Conservation (phyloP, 1,140 invertebrate genomes). For the Sesamia nonagrioides region DNA sequence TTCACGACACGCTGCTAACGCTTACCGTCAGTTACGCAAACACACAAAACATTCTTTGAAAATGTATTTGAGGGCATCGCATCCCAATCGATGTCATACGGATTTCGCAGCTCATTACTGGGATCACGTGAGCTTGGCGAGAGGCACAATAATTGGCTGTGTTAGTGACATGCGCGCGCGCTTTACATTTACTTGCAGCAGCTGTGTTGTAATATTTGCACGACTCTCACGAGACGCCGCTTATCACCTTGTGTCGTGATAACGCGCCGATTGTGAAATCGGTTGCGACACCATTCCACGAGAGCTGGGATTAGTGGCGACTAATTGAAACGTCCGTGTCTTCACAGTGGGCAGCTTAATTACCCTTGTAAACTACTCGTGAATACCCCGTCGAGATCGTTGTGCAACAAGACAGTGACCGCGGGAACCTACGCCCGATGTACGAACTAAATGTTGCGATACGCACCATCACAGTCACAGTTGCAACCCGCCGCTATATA, state of each 20-base stretch:
- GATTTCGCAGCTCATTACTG: conserved; percentile 31
- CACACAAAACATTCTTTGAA: conserved; percentile 49
- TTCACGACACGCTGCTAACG: conserved; percentile 57
- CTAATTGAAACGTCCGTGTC: conserved; percentile 64
- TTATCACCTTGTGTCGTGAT: conserved; percentile 51
- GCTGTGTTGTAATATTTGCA: conserved; percentile 53
- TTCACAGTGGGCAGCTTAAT: conserved; percentile 63
- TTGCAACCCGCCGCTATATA: conserved; percentile 7
- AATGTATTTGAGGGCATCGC: conserved; percentile 46
- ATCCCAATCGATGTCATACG: conserved; percentile 33
- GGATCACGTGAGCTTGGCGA: conserved; percentile 24
- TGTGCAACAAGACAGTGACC: conserved; percentile 62
- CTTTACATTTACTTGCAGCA: conserved; percentile 42
- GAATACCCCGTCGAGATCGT: conserved; percentile 52
- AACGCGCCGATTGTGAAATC: conserved; percentile 52
- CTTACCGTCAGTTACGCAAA: conserved; percentile 52
- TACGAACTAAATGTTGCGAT: conserved; percentile 51
- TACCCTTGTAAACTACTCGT: conserved; percentile 62
- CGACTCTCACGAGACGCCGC: conserved; percentile 46
- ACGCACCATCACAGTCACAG: conserved; percentile 40
- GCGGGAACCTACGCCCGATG: conserved; percentile 51
- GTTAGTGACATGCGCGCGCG: conserved; percentile 39
- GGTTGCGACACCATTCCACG: conserved; percentile 44
- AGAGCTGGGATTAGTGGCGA: conserved; percentile 50
- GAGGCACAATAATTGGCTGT: conserved; percentile 38